Base-by-base conservation (phyloP, 2,113 vertebrate species). In the Thamnophis sirtalis region DNA sequence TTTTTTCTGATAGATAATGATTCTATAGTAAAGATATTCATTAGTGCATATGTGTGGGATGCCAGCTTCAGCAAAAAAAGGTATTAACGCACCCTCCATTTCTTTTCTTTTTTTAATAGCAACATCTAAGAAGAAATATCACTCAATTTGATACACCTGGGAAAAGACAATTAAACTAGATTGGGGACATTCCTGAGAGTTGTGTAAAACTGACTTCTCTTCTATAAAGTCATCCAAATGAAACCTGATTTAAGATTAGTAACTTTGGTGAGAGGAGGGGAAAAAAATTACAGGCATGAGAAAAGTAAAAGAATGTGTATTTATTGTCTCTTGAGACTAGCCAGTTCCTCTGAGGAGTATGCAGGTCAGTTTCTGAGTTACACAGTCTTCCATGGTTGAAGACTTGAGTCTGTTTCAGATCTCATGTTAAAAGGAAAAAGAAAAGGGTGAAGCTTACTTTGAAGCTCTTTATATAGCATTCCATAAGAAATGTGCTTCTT, bases 141-240 rank as follows among this genome's bases (percentile, higher is more conserved):
- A 91, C 55, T 90, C 92, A 93, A 93, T 91, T 94, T 86, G 92
- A 95, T 91, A 87, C n/a, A 93, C 91, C 93, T 94, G 92, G 90
- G 86, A 95, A 90, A 95, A 89, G 93, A 96, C 93, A 96, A 96
- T 96, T 96, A 96, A 94, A 91, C 53, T 93, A 94, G 94, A 95
- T 84, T 91, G 86, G 93, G 54, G 84, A 93, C 55, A 55, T 91
- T 68, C 93, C 93, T 94, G 63, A 84, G 87, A 95, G 88, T 63
- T 94, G 91, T 93, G 68, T 93, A 90, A 95, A 95, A 90, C 91
- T 94, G 93, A 94, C 63, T 91, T 93, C 93, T 91, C 73, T 86
- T 49, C 63, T 87, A 1, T 88, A 93, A 93, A 95, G 91, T 17
- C 2, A 90, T 90, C 73, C 38, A 56, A 54, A 94, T 84, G 87